phyloP scores from a whole-genome alignment of 2,888 invertebrate species.

The Andrena trimmerana region DNA sequence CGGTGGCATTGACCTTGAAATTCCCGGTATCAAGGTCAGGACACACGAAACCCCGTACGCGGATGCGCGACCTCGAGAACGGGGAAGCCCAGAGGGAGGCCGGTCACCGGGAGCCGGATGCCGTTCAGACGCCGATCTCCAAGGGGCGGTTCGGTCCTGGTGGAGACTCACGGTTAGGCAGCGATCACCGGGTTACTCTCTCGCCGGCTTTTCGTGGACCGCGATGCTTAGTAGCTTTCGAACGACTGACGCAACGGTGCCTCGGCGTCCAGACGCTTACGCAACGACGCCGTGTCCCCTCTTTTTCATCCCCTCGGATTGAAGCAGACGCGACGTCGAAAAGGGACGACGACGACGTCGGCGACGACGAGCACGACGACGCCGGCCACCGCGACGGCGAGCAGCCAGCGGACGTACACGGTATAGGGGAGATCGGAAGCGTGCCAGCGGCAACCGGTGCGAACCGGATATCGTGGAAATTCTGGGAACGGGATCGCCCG shows the following conservation, averaged over 20 bases:
- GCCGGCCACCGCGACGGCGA: not conserved
- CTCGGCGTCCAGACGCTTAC: constrained; percentile 80
- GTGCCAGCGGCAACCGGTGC: constrained; percentile 54
- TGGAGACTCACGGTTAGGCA: constrained; percentile 31
- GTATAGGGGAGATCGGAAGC: constrained; percentile 37
- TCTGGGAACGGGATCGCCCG: constrained; percentile 24
- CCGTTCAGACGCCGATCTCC: not conserved
- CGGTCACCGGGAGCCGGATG: not conserved
- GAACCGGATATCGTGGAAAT: constrained; percentile 51
- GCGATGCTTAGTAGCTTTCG: constrained; percentile 76
- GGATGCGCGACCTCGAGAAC: not conserved
- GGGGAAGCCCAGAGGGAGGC: constrained; percentile 12
- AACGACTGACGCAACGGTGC: constrained; percentile 80
- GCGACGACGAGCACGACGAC: constrained; percentile 17
- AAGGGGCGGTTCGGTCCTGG: not conserved
- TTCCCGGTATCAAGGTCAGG: constrained; percentile 36
- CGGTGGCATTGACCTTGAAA: constrained; percentile 64
- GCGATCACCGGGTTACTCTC: not conserved
- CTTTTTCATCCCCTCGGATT: constrained; percentile 56
- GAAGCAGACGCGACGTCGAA: constrained; percentile 57
- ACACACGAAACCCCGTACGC: not conserved
- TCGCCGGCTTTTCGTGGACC: constrained; percentile 66
- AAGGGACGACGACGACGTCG: constrained; percentile 40
- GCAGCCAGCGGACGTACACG: not conserved
- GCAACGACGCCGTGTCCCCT: constrained; percentile 74